These are phyloP conservation scores for Dendrolimus punctatus DNA, from an alignment of 1,140 invertebrate genomes.

Conservation along the genomic window DNA sequence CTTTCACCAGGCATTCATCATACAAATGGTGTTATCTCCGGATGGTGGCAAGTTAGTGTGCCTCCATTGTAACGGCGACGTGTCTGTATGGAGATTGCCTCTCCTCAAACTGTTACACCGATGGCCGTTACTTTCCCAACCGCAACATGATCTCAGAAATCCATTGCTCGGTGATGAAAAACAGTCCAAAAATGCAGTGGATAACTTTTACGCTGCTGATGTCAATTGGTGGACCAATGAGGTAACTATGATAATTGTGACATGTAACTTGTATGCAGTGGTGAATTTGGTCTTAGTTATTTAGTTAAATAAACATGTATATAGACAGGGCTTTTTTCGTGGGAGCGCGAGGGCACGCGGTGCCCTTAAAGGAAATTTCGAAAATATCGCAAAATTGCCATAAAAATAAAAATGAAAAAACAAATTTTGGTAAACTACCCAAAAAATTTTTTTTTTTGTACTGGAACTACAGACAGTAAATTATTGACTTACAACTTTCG, in stretches of 20 bases:
- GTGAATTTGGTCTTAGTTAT: no score
- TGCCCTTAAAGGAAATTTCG: no score
- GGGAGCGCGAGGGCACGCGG: no score
- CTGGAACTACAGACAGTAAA: no score
- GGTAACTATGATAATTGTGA: conserved; percentile 28
- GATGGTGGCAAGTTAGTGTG: conserved; percentile 74
- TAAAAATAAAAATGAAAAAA: no score
- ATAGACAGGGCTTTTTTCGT: no score
- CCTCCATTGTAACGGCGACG: conserved; percentile 79
- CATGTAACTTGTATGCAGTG: no score
- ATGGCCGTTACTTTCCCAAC: conserved; percentile 78
- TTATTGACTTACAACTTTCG: no score
- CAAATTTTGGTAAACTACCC: no score
- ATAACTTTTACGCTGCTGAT: conserved; percentile 76
- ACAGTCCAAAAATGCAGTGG: conserved; percentile 42
- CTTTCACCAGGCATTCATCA: conserved; percentile 62
- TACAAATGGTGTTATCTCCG: conserved; percentile 79
- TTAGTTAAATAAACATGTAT: no score
- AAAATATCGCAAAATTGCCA: no score
- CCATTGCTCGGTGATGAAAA: conserved; percentile 48
- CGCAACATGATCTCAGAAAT: conserved; percentile 74
- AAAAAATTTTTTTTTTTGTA: no score
- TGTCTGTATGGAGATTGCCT: conserved; percentile 83
- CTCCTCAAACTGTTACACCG: conserved; percentile 72
- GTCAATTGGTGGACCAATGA: conserved; percentile 86